Base-by-base conservation (phyloP, 2,113 vertebrate genomes). In the Zosterops lateralis region DNA sequence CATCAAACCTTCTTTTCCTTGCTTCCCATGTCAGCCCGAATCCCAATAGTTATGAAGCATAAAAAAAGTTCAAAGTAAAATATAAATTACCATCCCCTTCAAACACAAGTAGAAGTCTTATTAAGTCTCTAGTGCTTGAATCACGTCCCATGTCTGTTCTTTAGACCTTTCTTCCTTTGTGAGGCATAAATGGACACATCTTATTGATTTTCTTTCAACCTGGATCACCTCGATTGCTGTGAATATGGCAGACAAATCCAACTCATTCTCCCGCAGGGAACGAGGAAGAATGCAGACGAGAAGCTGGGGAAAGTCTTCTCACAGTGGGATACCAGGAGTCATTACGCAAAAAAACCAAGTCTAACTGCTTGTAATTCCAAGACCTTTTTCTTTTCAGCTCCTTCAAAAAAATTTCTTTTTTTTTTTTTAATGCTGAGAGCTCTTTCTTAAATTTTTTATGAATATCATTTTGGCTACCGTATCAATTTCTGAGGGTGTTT, bases 141-240 rank as follows among this genome's bases (percentile, higher is more conserved):
- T 98, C 98, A 97, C 96, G 96, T 98, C 97, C 98, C 97, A 98
- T 98, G 97, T 97, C 97, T 98, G 97, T 97, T 97, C 97, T 98
- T 97, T 97, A 98, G 97, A 98, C 98, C 98, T 97, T 97, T 98
- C 98, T 98, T 97, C 96, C 97, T 98, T 98, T 98, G 97, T 98
- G 97, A 98, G 97, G 98, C 98, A 98, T 98, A 99, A 99, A 99
- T 99, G 98, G 98, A 99, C 98, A 99, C 98, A 98, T 98, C 98
- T 98, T 98, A 99, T 99, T 98, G 98, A 99, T 99, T 99, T 99
- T 98, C 98, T 99, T 99, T 99, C 99, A 99, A 98, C 98, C 97
- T 96, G 96, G 98, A 99, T 99, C 98, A 98, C 98, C 98, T 99
- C 98, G 98, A 98, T 98, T 97, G 98, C 98, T 97, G 98, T 97